These are phyloP conservation scores for Pseudorasbora parva DNA, from an alignment of 2,113 vertebrate species.

Conservation along the genomic window DNA sequence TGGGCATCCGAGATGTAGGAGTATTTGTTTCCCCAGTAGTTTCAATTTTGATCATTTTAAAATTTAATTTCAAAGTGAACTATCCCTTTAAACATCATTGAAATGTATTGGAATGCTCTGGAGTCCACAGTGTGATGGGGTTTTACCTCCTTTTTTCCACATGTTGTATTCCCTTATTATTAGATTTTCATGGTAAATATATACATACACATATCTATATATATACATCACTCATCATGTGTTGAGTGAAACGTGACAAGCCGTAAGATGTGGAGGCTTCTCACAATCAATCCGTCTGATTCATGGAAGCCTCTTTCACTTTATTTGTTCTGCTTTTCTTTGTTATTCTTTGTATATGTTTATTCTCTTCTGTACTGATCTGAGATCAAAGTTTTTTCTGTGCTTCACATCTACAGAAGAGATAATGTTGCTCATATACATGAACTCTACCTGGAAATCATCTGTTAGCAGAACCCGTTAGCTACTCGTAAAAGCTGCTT, in stretches of 20 bases:
- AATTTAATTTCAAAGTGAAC: too few relatives aligned
- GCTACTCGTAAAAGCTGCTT: constrained; percentile 10
- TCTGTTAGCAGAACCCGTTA: constrained; percentile 48
- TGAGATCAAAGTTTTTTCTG: background rate
- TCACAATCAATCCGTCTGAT: background rate
- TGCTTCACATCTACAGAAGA: background rate
- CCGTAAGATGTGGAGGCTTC: constrained; percentile 13
- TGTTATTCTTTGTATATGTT: background rate
- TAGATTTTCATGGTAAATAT: background rate
- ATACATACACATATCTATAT: background rate
- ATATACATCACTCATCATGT: background rate
- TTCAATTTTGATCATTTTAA: too few relatives aligned
- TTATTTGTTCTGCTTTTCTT: background rate
- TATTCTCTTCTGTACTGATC: constrained; percentile 5
- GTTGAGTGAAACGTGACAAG: constrained; percentile 39
- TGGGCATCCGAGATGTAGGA: too few relatives aligned
- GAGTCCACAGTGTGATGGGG: background rate
- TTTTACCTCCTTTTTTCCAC: background rate
- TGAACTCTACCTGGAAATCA: constrained; percentile 27
- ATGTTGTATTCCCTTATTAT: background rate
- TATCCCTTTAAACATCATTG: background rate
- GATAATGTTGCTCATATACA: background rate
- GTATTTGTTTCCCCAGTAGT: too few relatives aligned
- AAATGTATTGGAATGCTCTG: background rate
- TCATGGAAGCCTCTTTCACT: background rate